These are phyloP conservation scores for Globicephala melas DNA, from an alignment of 2,113 vertebrate species.

Conservation along the genomic window DNA sequence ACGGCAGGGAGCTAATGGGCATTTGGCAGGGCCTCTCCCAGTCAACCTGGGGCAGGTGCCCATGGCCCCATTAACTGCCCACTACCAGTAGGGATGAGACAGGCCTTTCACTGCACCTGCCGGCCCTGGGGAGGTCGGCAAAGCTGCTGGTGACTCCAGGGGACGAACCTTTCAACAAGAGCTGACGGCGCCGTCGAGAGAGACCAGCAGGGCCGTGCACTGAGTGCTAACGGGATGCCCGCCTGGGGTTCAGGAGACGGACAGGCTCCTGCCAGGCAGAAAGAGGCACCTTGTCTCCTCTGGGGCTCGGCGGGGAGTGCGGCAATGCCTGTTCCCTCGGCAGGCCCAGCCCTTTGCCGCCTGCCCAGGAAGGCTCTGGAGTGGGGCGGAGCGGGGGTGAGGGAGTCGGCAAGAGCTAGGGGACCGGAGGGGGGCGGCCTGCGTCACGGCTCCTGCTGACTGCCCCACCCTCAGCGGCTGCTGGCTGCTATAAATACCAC, in stretches of 20 bases:
- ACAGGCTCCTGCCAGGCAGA: neutral
- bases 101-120: neutral
- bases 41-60: neutral
- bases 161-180: neutral
- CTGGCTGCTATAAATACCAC: conserved; percentile 76
- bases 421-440: conserved; percentile 21
- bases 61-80: neutral
- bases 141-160: neutral
- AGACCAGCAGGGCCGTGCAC: neutral
- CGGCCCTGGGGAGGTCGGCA: neutral
- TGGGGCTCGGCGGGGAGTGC: neutral
- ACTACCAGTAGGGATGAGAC: neutral
- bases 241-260: neutral
- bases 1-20: neutral
- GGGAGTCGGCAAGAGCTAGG: neutral
- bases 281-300: conserved; percentile 28
- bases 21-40: neutral
- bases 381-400: neutral
- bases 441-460: conserved; percentile 66
- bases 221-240: conserved; percentile 2
- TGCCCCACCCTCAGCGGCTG: conserved; percentile 56
- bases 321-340: neutral
- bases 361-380: conserved; percentile 48
- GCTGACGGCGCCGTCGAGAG: fast-evolving
- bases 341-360: neutral